Percentiles rank a stretch among this genome's conserved stretches.
phyloP scores from a whole-genome alignment of 1,140 invertebrate species.

The Drosophila melanica region DNA sequence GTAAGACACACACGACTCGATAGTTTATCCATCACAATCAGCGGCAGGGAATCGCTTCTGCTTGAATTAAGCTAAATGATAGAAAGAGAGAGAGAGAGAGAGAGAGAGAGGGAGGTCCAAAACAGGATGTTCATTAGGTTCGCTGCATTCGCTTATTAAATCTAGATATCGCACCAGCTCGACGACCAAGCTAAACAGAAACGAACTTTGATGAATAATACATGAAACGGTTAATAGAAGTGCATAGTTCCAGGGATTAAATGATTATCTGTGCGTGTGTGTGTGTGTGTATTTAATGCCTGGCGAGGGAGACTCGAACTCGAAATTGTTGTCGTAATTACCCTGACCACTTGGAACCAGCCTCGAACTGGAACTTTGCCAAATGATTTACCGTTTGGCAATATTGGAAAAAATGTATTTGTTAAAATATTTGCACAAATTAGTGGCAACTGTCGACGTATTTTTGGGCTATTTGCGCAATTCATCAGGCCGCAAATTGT shows the following conservation, averaged over 20 bases:
- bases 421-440: constrained; percentile 52
- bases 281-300: constrained; percentile 28
- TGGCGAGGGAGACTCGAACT: constrained; percentile 5
- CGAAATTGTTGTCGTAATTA: constrained; percentile 34
- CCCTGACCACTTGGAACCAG: constrained; percentile 32
- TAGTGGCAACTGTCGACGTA: constrained; percentile 24
- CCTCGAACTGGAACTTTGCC: constrained; percentile 26
- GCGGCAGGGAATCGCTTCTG: constrained; percentile 72
- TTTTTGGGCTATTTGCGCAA: constrained; percentile 38
- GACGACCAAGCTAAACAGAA: too few species aligned
- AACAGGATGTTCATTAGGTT: constrained; percentile 81
- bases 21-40: constrained; percentile 82
- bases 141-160: constrained; percentile 76
- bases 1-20: constrained; percentile 18
- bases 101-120: constrained; percentile 27
- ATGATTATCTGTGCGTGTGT: constrained; percentile 62
- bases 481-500: constrained; percentile 65
- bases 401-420: constrained; percentile 29
- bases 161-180: constrained; percentile 54
- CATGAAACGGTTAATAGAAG: constrained; percentile 66
- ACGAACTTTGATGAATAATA: constrained; percentile 69
- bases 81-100: constrained; percentile 21
- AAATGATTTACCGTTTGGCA: constrained; percentile 45
- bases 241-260: constrained; percentile 65
- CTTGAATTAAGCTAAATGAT: constrained; percentile 63